Evolutionary conservation across 2,888 invertebrate species (phyloP).

Genomic region (Harpagoxenus sublaevis): DNA sequence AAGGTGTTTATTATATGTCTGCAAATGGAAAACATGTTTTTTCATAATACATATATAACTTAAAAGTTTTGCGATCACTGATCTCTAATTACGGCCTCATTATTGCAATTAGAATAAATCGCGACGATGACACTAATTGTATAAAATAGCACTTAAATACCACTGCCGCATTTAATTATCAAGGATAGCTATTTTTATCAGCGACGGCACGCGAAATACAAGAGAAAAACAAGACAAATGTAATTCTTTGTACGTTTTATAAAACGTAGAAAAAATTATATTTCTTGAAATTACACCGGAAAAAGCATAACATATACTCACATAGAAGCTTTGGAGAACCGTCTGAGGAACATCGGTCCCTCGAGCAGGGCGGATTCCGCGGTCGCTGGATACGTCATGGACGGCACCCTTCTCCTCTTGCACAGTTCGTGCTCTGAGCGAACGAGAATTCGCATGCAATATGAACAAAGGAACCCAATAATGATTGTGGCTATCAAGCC

Average conservation of each 20-base stretch:
- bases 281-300: neutral
- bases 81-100: neutral
- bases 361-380: conserved; percentile 93
- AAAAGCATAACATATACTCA: conserved; percentile 49
- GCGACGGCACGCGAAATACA: neutral
- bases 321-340: conserved; percentile 59
- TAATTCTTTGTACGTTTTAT: neutral
- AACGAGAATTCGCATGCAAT: conserved; percentile 96
- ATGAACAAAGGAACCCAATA: conserved; percentile 96
- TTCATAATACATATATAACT: neutral
- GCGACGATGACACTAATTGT: neutral
- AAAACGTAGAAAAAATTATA: neutral
- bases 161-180: neutral
- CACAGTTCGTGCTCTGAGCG: conserved; percentile 89
- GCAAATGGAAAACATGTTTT: conserved; percentile 78
- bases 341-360: conserved; percentile 90
- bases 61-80: too few species aligned
- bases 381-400: conserved; percentile 93
- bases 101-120: neutral
- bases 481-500: conserved; percentile 93
- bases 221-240: neutral
- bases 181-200: neutral
- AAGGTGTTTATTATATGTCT: conserved; percentile 92
- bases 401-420: conserved; percentile 87
- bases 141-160: neutral